Evolutionary conservation across 2,888 invertebrate genomes (phyloP).

Genomic region (Papilio protenor): DNA sequence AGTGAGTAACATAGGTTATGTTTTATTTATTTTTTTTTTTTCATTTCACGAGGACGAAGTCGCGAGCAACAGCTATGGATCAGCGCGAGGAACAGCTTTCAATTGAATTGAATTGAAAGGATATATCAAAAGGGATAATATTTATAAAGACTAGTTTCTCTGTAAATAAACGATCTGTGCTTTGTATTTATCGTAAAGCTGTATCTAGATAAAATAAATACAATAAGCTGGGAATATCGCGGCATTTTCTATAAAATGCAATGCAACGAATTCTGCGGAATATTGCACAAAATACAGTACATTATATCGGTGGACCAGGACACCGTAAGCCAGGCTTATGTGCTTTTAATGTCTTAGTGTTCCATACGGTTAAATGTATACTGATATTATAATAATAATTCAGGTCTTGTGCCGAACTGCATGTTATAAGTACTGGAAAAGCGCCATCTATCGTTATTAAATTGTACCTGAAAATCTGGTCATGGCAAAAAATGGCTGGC

Average conservation of each 20-base stretch:
- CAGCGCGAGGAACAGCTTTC: too few species aligned
- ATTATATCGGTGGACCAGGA: conserved; percentile 8
- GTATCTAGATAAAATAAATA: not conserved
- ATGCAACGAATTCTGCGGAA: not conserved
- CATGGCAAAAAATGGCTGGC: too few species aligned
- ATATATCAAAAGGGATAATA: too few species aligned
- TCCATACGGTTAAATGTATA: not conserved
- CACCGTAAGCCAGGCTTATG: not conserved
- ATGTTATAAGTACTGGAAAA: not conserved
- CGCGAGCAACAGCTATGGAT: too few species aligned
- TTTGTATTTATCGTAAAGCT: too few species aligned
- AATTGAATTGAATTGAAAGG: too few species aligned
- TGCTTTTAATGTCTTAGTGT: conserved; percentile 15
- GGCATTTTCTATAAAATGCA: conserved; percentile 3
- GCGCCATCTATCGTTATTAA: not conserved
- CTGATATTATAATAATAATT: not conserved
- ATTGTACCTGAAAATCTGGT: not conserved
- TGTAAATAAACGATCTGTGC: too few species aligned
- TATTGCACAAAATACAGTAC: conserved; percentile 8
- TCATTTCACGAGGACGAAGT: too few species aligned
- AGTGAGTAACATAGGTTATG: too few species aligned
- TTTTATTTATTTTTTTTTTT: too few species aligned
- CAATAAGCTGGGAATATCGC: not conserved
- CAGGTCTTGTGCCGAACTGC: not conserved
- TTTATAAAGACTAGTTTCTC: too few species aligned